These are phyloP conservation scores for Champsocephalus gunnari DNA, from an alignment of 2,797 vertebrate genomes.

Conservation along the genomic window DNA sequence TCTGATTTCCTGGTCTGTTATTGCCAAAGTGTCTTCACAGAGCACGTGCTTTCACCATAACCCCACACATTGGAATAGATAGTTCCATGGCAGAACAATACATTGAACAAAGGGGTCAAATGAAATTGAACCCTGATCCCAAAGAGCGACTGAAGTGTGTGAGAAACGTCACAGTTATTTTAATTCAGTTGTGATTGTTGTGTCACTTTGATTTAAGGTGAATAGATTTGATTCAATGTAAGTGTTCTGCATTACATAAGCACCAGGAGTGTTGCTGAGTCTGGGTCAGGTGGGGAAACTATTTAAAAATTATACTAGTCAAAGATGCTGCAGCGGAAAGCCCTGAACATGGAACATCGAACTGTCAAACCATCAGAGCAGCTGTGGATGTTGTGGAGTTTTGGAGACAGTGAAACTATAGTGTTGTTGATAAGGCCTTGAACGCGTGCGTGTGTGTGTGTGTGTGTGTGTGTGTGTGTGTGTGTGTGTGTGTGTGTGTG, in stretches of 20 bases:
- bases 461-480: background rate
- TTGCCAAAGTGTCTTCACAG: no score
- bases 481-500: conserved; percentile 1
- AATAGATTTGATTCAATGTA: no score
- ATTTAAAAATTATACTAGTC: background rate
- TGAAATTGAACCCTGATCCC: no score
- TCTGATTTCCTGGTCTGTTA: no score
- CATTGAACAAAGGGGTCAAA: no score
- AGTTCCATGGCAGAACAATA: no score
- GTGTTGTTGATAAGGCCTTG: conserved; percentile 16
- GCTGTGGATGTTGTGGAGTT: background rate
- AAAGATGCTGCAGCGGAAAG: background rate
- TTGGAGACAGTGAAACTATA: background rate
- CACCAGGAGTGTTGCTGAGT: background rate
- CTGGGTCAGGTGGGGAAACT: background rate
- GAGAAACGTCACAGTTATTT: no score
- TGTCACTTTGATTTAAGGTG: no score
- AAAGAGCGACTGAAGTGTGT: no score
- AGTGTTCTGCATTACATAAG: background rate
- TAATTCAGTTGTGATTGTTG: no score
- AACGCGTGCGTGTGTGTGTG: background rate
- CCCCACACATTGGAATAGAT: no score
- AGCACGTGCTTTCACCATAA: no score
- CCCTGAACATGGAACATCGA: background rate
- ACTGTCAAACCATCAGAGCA: background rate